Conservation (phyloP, 2,888 invertebrate genomes). For the Cylindroiulus punctatus region DNA sequence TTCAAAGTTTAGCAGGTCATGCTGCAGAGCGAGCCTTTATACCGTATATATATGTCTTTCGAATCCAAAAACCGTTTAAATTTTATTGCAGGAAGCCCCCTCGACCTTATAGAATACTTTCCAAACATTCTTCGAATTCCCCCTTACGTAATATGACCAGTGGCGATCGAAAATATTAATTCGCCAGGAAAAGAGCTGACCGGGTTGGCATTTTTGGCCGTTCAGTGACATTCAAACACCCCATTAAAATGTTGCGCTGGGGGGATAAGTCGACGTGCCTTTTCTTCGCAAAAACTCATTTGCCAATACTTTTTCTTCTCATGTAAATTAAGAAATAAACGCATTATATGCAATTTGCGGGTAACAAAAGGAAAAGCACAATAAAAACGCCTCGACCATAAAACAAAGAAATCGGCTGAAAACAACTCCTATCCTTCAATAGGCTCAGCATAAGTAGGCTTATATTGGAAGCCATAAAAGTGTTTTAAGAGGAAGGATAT, state of each 20-base stretch:
- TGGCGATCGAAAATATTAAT: neutral
- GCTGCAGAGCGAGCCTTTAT: no score
- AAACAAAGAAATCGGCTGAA: neutral
- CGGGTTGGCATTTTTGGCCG: neutral
- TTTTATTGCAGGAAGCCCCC: slow-evolving; percentile 3
- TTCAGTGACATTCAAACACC: neutral
- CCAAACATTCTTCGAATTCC: neutral
- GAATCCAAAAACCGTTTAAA: neutral
- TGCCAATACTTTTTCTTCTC: slow-evolving; percentile 3
- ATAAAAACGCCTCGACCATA: neutral
- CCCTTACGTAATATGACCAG: neutral
- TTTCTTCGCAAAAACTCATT: neutral
- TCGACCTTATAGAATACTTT: neutral
- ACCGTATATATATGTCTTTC: no score
- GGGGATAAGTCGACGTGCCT: neutral
- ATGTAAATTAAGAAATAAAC: slow-evolving; percentile 6
- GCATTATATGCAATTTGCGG: neutral
- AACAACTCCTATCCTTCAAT: slow-evolving; percentile 7
- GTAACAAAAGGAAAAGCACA: slow-evolving; percentile 21
- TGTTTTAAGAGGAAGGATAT: slow-evolving; percentile 7
- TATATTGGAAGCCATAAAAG: neutral
- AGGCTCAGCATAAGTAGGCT: neutral
- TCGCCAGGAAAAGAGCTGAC: no score
- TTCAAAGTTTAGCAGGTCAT: no score
- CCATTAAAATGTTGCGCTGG: neutral